Conservation (phyloP, 2,797 vertebrate genomes). For the Pseudochaenichthys georgianus region DNA sequence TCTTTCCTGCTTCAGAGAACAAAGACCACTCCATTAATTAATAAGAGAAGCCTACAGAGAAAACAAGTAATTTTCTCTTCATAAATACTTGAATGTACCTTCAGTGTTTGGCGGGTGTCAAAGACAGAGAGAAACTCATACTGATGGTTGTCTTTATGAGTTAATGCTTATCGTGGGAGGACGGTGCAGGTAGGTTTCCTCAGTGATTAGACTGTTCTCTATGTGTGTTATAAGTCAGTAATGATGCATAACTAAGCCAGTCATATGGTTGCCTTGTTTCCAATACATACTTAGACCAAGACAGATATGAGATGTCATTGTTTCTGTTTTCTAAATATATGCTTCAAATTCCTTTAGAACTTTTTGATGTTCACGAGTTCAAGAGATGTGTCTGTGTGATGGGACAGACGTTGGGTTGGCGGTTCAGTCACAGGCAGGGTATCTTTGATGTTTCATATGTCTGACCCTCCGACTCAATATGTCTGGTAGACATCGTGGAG, state of each 20-base stretch:
- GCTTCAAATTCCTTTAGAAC: conserved; percentile 47
- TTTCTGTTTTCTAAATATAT: conserved; percentile 43
- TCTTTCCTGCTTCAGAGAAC: conserved; percentile 52
- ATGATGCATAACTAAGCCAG: conserved; percentile 37
- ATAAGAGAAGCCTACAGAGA: conserved; percentile 67
- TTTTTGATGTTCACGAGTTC: conserved; percentile 42
- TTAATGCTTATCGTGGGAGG: conserved; percentile 31
- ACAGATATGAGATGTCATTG: conserved; percentile 25
- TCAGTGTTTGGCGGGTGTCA: conserved; percentile 81
- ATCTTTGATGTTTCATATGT: conserved; percentile 16
- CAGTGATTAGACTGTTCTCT: conserved; percentile 28
- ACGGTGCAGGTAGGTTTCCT: conserved; percentile 15
- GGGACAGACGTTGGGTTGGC: conserved; percentile 27
- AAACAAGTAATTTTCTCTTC: conserved; percentile 86
- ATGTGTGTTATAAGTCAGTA: conserved; percentile 20
- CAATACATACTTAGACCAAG: conserved; percentile 25
- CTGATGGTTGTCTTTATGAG: conserved; percentile 59
- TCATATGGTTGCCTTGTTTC: conserved; percentile 24
- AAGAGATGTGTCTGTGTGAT: conserved; percentile 40
- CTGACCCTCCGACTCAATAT: conserved; percentile 84
- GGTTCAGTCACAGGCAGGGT: conserved; percentile 61
- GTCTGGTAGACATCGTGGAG: conserved; percentile 97
- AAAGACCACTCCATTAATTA: conserved; percentile 40
- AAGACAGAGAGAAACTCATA: conserved; percentile 1
- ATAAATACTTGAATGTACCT: conserved; percentile 94